Conservation (phyloP, 2,113 vertebrate species). For the Peromyscus leucopus region DNA sequence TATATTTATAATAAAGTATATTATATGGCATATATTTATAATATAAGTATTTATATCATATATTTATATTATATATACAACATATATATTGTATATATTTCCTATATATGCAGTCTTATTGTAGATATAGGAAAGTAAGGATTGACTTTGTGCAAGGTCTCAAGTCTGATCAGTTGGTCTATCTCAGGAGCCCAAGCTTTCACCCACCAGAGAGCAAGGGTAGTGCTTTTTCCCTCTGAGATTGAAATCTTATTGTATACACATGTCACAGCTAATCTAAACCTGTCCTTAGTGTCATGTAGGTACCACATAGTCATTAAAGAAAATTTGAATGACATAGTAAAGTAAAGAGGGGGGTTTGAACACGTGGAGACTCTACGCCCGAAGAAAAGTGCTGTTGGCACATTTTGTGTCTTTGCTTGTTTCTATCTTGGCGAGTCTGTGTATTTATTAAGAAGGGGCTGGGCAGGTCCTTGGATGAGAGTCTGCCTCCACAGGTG, state of each 20-base stretch:
- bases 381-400: background rate
- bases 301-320: background rate
- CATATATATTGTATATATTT: too few relatives aligned
- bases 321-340: background rate
- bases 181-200: background rate
- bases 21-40: too few relatives aligned
- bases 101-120: too few relatives aligned
- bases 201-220: background rate
- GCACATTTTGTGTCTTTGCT: background rate
- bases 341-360: conserved; percentile 29
- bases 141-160: background rate
- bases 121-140: background rate
- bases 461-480: background rate
- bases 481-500: background rate
- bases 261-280: background rate
- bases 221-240: background rate
- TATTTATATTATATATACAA: too few relatives aligned
- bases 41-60: too few relatives aligned
- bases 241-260: background rate
- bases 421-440: background rate
- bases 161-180: background rate
- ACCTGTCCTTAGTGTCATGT: background rate
- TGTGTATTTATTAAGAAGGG: background rate
- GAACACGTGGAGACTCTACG: background rate
- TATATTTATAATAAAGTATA: too few relatives aligned